phyloP scores from a whole-genome alignment of 2,113 vertebrate genomes.

The Gambusia holbrooki region DNA sequence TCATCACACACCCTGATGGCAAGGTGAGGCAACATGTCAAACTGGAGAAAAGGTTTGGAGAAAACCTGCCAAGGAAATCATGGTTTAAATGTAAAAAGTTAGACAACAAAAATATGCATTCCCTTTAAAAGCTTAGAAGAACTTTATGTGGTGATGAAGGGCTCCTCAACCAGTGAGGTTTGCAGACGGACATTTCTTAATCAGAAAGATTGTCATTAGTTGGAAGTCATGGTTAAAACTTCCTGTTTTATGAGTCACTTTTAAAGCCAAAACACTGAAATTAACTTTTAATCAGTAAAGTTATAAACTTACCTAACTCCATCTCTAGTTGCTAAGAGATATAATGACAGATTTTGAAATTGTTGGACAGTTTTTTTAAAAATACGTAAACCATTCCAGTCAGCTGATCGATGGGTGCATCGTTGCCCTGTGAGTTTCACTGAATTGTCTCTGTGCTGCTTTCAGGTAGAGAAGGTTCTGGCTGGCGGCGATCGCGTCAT shows the following conservation, averaged over 20 bases:
- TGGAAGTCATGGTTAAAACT: too few relatives aligned
- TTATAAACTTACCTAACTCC: too few relatives aligned
- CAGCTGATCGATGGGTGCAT: not conserved
- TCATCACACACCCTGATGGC: conserved; percentile 86
- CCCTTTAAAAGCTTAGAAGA: not conserved
- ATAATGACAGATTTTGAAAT: not conserved
- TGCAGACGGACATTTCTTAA: not conserved
- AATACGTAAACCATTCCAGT: too few relatives aligned
- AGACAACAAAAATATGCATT: not conserved
- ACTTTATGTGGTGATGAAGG: not conserved
- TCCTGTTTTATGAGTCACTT: too few relatives aligned
- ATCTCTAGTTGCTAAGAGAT: not conserved
- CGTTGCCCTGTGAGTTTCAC: not conserved
- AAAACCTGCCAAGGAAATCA: too few relatives aligned
- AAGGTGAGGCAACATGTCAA: conserved; percentile 81
- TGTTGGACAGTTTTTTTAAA: too few relatives aligned
- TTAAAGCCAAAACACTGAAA: too few relatives aligned
- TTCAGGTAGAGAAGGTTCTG: conserved; percentile 87
- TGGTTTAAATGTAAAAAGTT: too few relatives aligned
- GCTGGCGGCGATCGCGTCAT: conserved; percentile 84
- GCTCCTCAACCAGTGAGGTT: too few relatives aligned
- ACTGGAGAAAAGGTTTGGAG: not conserved
- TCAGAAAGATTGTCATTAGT: too few relatives aligned
- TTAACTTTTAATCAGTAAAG: too few relatives aligned
- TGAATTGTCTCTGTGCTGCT: not conserved